Conservation (phyloP, 2,113 vertebrate genomes). For the Tragelaphus imberbis region DNA sequence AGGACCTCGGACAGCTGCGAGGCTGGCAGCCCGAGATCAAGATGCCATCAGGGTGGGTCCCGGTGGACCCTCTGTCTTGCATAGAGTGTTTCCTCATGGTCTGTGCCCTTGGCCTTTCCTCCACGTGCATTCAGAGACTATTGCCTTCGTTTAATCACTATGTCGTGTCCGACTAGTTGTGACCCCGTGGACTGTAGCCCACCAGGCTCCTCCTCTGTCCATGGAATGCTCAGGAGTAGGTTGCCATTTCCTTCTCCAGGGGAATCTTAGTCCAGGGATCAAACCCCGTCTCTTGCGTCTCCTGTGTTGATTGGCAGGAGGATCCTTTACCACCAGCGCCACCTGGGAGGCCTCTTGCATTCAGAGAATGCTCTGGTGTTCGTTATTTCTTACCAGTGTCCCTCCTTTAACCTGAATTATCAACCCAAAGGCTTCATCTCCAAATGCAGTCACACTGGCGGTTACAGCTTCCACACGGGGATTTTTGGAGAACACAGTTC, state of each 20-base stretch:
- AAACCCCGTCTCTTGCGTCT: not conserved
- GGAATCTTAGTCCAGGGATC: not conserved
- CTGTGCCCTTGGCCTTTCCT: not conserved
- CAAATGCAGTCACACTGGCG: not conserved
- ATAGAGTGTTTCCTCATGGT: rapidly evolving
- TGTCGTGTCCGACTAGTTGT: not conserved
- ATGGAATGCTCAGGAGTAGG: not conserved
- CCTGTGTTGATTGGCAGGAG: not conserved
- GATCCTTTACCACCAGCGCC: not conserved
- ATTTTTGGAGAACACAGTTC: not conserved
- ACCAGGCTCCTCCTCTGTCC: not conserved
- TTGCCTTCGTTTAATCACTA: not conserved
- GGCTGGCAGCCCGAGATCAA: not conserved
- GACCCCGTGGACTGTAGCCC: not conserved
- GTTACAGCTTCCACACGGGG: not conserved
- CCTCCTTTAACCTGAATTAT: not conserved
- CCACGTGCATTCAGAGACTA: not conserved
- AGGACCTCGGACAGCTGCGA: not conserved
- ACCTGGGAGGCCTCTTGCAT: not conserved
- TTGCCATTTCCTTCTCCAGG: not conserved
- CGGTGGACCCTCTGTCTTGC: rapidly evolving
- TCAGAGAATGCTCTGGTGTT: not conserved
- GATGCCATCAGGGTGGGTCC: rapidly evolving
- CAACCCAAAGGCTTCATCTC: not conserved
- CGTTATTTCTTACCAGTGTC: not conserved